These are phyloP conservation scores for Morone saxatilis DNA, from an alignment of 2,113 vertebrate genomes.

Conservation along the genomic window DNA sequence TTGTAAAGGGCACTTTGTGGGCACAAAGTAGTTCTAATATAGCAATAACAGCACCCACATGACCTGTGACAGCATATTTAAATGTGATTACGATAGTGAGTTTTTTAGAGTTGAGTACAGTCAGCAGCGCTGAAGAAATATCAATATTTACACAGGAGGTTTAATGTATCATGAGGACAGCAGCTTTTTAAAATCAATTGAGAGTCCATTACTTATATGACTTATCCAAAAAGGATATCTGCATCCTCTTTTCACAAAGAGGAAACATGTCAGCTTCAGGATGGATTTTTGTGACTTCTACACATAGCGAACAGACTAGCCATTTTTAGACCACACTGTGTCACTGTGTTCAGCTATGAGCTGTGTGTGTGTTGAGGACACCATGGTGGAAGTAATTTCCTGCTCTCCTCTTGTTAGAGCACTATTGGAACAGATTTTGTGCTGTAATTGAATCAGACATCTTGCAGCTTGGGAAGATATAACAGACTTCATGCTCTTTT, in stretches of 20 bases:
- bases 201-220: neutral
- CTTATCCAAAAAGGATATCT: neutral
- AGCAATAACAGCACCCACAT: slow-evolving; percentile 15
- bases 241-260: slow-evolving; percentile 8
- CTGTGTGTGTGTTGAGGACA: slow-evolving; percentile 45
- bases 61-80: slow-evolving; percentile 35
- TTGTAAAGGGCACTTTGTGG: slow-evolving; percentile 12
- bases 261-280: neutral
- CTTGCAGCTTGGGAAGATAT: slow-evolving; percentile 55
- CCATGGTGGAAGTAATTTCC: slow-evolving; percentile 63
- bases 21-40: neutral
- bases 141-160: slow-evolving; percentile 15
- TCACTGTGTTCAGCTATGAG: slow-evolving; percentile 9
- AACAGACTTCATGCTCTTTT: slow-evolving; percentile 54
- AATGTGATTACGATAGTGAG: slow-evolving; percentile 15
- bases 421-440: slow-evolving; percentile 53
- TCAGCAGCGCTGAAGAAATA: slow-evolving; percentile 18
- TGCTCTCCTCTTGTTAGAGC: slow-evolving; percentile 55
- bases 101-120: neutral
- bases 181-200: slow-evolving; percentile 6
- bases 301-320: slow-evolving; percentile 11
- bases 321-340: slow-evolving; percentile 33
- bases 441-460: slow-evolving; percentile 69
- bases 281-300: slow-evolving; percentile 23
- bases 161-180: neutral